Conservation (phyloP, 2,113 vertebrate genomes). For the Psittacula cyanocephala region DNA sequence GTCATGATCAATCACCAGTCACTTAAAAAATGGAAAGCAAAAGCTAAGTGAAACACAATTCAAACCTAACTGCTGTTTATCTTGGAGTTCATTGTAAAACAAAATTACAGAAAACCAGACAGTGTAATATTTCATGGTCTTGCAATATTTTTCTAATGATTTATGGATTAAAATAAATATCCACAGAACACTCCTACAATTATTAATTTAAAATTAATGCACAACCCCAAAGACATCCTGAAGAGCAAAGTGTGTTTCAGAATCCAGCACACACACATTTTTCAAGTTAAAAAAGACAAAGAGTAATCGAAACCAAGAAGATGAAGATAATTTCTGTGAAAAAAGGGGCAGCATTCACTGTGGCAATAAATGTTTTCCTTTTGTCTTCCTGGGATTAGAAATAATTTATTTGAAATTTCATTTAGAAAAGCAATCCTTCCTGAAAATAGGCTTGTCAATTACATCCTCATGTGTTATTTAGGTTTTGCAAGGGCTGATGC, state of each 20-base stretch:
- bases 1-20: background rate
- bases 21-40: background rate
- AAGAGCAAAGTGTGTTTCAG: background rate
- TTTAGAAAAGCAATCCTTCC: background rate
- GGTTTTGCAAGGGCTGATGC: background rate
- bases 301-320: background rate
- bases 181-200: background rate
- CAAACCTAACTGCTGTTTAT: background rate
- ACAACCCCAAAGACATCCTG: background rate
- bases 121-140: background rate
- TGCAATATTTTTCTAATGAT: background rate
- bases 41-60: background rate
- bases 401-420: background rate
- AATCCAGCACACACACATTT: background rate
- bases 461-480: background rate
- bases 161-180: background rate
- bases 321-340: background rate
- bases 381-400: background rate
- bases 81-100: background rate
- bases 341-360: background rate
- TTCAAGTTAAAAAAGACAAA: background rate
- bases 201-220: background rate
- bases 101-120: background rate
- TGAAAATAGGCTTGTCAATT: background rate
- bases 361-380: background rate